A percentile compares a stretch with the other conserved stretches of the same genome.
These are phyloP conservation scores for Aplodontia rufa DNA, from an alignment of 2,113 vertebrate genomes.

Conservation along the genomic window DNA sequence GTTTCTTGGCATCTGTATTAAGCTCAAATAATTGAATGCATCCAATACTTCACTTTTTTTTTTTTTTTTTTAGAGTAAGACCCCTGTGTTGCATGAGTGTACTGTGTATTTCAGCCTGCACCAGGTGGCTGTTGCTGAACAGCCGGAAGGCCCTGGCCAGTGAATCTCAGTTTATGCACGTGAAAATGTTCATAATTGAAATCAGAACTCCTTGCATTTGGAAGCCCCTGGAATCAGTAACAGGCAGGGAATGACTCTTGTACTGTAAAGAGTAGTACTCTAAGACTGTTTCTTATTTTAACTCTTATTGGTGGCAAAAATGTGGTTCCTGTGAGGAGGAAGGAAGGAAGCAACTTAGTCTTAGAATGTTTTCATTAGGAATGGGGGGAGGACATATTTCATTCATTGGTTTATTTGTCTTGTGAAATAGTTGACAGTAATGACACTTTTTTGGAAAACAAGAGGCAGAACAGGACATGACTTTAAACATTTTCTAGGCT, in stretches of 20 bases:
- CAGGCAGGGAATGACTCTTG: constrained; percentile 43
- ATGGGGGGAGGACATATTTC: constrained; percentile 56
- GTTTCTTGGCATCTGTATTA: constrained; percentile 47
- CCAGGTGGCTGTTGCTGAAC: background rate
- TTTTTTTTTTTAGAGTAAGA: background rate
- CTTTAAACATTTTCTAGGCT: constrained; percentile 56
- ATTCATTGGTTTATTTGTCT: constrained; percentile 80
- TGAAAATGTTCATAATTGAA: constrained; percentile 60
- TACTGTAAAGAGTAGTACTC: constrained; percentile 15
- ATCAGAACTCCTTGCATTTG: constrained; percentile 56
- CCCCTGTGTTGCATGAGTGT: background rate
- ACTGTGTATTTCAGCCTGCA: background rate
- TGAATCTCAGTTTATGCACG: background rate
- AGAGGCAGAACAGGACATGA: constrained; percentile 72
- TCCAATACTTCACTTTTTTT: background rate
- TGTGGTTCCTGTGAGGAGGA: constrained; percentile 74
- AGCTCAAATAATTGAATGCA: background rate
- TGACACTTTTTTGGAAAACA: constrained; percentile 68
- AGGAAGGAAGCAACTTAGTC: constrained; percentile 73
- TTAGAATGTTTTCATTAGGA: constrained; percentile 69
- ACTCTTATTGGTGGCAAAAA: constrained; percentile 62
- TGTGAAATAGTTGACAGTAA: constrained; percentile 70
- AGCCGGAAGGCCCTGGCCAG: background rate
- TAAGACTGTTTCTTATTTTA: constrained; percentile 80
- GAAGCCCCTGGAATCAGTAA: constrained; percentile 44